Conservation (phyloP, 2,888 invertebrate species). For the Boloria euphrosyne region DNA sequence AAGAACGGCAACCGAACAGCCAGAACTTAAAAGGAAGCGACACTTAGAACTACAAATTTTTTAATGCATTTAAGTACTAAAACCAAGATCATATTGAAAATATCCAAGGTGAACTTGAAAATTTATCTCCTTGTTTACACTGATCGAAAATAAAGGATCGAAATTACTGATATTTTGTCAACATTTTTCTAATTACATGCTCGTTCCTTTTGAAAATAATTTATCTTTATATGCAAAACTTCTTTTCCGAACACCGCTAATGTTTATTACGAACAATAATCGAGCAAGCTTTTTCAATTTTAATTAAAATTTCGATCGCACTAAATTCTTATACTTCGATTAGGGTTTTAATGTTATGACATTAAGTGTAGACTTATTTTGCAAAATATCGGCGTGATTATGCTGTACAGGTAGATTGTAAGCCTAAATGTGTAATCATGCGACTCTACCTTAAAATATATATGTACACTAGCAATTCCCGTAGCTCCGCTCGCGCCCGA, state of each 20-base stretch:
- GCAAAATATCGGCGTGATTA: conserved; percentile 6
- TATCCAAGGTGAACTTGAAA: neutral
- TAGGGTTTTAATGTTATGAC: conserved; percentile 21
- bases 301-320: conserved; percentile 38
- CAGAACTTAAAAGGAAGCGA: no score
- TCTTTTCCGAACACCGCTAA: conserved; percentile 23
- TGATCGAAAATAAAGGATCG: conserved; percentile 7
- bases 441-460: no score
- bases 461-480: no score
- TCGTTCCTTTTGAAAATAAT: conserved; percentile 9
- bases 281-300: conserved; percentile 26
- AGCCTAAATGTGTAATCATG: no score
- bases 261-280: conserved; percentile 26
- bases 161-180: conserved; percentile 14
- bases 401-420: conserved; percentile 3
- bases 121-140: conserved; percentile 13
- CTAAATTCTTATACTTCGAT: conserved; percentile 18
- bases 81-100: neutral
- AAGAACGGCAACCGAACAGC: no score
- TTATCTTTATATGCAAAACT: conserved; percentile 10
- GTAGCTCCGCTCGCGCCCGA: no score
- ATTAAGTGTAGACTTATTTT: conserved; percentile 7
- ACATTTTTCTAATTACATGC: conserved; percentile 5
- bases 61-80: no score
- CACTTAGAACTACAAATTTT: no score